phyloP scores from a whole-genome alignment of 2,888 invertebrate species.

The Xylota segnis region DNA sequence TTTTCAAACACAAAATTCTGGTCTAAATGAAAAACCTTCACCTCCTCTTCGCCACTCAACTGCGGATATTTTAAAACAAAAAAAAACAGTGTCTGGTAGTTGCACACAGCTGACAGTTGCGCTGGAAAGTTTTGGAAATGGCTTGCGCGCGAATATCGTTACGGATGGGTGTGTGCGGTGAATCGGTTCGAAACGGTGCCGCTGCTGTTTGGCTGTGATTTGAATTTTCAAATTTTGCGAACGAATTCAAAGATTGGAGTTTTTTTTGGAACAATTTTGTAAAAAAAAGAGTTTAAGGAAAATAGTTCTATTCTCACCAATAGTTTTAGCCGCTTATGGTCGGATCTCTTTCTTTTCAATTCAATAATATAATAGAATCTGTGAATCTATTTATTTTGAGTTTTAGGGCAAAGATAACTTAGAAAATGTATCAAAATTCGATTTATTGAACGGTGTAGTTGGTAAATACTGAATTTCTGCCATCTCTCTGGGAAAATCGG shows the following conservation, averaged over 20 bases:
- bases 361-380: too few relatives aligned
- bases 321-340: too few relatives aligned
- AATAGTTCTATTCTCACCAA: too few relatives aligned
- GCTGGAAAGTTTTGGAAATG: constrained; percentile 56
- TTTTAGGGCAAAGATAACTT: too few relatives aligned
- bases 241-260: background rate
- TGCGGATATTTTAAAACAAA: constrained; percentile 60
- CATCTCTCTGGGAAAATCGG: too few relatives aligned
- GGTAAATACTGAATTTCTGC: too few relatives aligned
- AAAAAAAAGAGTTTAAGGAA: background rate
- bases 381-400: too few relatives aligned
- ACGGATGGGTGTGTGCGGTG: constrained; percentile 34
- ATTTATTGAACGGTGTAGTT: too few relatives aligned
- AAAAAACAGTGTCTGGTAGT: constrained; percentile 29
- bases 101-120: constrained; percentile 60
- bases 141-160: constrained; percentile 49
- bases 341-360: too few relatives aligned
- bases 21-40: constrained; percentile 51
- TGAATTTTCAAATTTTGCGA: background rate
- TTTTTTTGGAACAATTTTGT: too few relatives aligned
- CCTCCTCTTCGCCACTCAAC: constrained; percentile 24
- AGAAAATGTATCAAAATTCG: too few relatives aligned
- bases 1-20: constrained; percentile 56
- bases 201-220: background rate
- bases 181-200: background rate